Evolutionary conservation across 2,888 invertebrate species (phyloP), one percentile per base, ranked within the genome.

Genomic region (Drosophila parthenogenetica): DNA sequence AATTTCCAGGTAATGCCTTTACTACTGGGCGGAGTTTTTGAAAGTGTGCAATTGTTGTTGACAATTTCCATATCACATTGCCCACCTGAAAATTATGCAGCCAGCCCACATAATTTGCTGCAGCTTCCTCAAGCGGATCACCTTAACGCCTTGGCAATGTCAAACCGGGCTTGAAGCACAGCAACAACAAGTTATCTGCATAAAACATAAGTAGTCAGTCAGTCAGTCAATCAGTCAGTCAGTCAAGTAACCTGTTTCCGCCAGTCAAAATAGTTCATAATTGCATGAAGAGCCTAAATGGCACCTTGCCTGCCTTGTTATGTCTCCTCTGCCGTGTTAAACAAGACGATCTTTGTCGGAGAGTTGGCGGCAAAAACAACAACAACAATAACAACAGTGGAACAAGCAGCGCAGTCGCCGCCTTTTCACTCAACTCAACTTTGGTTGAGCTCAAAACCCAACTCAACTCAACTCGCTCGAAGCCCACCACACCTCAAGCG

Each of bases 241-340:
- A 43, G 54, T 51, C 43, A 7, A 16, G 22, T 4, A 75, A 69
- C 81, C 78, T 69, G 81, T 80, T 80, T 60, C 66, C 67, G 45
- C 51, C 78, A 75, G 68, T 82, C 81, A 70, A 82, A 82, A 82
- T 71, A 77, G 73, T 88, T 83, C 83, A 86, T 88, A 88, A 83
- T 79, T 88, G 79, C 77, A 73, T 43, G 57, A 55, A 46, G 46
- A 61, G 62, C 51, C 73, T 79, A 82, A 82, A 82, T 79, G 83
- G 88, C 83, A 77, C 69, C 83, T 75, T 62, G 88, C 69, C 85
- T 67, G 70, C 84, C 87, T 82, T 82, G 84, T 77, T 73, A 46
- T 65, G 66, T 75, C 65, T 59, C 55, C 51, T 64, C 55, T 65
- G 70, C 60, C 74, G 65, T 70, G 75, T 79, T 71, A 29, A 65